phyloP scores from a whole-genome alignment of 2,113 vertebrate species.

The Prolemur simus region DNA sequence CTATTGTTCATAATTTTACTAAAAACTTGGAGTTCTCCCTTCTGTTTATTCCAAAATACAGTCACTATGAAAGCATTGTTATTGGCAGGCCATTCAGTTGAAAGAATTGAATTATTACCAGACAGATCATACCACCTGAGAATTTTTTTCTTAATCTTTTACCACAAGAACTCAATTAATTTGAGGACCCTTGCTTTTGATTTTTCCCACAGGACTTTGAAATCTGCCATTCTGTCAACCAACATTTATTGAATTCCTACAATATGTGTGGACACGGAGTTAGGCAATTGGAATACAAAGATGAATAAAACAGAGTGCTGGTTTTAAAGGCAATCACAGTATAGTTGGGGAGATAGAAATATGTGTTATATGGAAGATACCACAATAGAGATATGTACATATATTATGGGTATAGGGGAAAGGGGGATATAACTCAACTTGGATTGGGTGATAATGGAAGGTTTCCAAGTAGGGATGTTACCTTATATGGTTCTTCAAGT shows the following conservation, averaged over 20 bases:
- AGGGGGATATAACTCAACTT: background rate
- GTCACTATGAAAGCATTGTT: conserved; percentile 29
- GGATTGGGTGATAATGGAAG: background rate
- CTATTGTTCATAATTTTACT: background rate
- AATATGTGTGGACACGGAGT: background rate
- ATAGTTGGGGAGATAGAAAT: background rate
- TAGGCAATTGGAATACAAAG: background rate
- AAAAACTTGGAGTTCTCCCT: background rate
- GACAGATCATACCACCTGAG: background rate
- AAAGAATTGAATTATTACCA: conserved; percentile 20
- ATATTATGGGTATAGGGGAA: background rate
- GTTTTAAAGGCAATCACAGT: background rate
- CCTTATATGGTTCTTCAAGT: background rate
- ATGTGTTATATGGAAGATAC: background rate
- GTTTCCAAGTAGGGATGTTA: conserved; percentile 2
- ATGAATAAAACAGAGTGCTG: background rate
- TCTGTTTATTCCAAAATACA: background rate
- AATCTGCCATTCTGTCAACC: background rate
- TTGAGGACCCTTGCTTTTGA: background rate
- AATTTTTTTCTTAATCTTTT: background rate
- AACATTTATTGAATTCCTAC: background rate
- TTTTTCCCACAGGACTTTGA: background rate
- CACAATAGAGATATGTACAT: background rate
- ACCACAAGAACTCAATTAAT: conserved; percentile 14
- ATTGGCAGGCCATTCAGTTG: background rate